Percentiles rank a stretch among this genome's conserved stretches.
These are phyloP conservation scores for Gasterosteus nipponicus DNA, from an alignment of 2,113 vertebrate species.

Conservation along the genomic window DNA sequence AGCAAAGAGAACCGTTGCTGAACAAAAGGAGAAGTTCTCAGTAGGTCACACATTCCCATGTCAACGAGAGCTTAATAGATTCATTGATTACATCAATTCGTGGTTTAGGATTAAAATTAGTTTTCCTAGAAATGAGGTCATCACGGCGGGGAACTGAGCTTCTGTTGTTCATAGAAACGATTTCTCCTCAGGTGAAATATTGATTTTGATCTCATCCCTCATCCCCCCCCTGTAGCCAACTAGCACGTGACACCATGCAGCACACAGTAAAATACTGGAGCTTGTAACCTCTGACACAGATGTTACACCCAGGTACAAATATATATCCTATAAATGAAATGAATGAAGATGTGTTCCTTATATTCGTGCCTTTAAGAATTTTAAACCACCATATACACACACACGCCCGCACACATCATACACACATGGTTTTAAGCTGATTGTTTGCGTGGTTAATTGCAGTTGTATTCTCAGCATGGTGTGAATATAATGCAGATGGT, in stretches of 20 bases:
- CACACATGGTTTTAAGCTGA: constrained; percentile 6
- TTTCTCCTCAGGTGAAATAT: not conserved
- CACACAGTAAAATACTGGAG: constrained; percentile 16
- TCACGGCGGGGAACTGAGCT: not conserved
- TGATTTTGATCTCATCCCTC: not conserved
- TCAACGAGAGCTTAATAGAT: not conserved
- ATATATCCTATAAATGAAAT: not conserved
- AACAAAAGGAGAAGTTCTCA: not conserved
- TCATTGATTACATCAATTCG: not conserved
- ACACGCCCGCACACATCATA: constrained; percentile 1
- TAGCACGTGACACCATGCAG: not conserved
- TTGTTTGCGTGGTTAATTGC: constrained; percentile 49
- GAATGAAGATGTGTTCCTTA: not conserved
- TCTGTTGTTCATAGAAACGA: not conserved
- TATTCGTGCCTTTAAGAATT: constrained; percentile 10
- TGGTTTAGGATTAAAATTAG: not conserved
- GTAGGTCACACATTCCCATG: constrained; percentile 6
- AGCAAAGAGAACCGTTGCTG: not conserved
- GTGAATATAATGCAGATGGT: constrained; percentile 66
- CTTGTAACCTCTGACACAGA: constrained; percentile 4
- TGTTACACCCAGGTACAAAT: not conserved
- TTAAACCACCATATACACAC: not conserved
- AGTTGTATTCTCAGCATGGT: constrained; percentile 41
- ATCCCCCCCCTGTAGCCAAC: not conserved
- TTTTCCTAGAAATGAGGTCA: not conserved